A percentile compares a stretch with the other conserved stretches of the same genome.
phyloP scores from a whole-genome alignment of 2,888 invertebrate species.

The Lithophane leautieri region DNA sequence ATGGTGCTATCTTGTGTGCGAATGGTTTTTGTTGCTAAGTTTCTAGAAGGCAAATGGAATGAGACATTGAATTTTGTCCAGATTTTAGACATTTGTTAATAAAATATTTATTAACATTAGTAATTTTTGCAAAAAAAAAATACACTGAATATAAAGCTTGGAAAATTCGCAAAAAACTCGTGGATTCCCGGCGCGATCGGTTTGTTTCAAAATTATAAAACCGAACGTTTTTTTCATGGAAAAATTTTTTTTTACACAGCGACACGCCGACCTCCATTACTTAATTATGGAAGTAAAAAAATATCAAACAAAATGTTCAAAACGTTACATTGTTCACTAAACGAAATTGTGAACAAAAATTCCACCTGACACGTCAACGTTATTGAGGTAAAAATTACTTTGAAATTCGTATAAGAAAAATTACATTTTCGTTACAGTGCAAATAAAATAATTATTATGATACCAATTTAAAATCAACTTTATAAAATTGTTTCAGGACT shows the following conservation, averaged over 20 bases:
- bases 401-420: conserved; percentile 13
- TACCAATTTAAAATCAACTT: background rate
- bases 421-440: background rate
- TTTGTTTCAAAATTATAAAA: conserved; percentile 2
- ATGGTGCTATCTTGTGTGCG: conserved; percentile 12
- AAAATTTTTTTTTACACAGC: conserved; percentile 13
- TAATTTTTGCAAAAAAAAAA: background rate
- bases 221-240: background rate
- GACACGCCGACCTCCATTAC: conserved; percentile 27
- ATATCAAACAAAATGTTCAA: conserved; percentile 35
- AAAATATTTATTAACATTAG: no score
- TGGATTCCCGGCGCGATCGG: background rate
- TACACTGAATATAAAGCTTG: background rate
- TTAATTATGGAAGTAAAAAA: conserved; percentile 46
- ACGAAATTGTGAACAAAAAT: conserved; percentile 32
- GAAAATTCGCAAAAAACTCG: background rate
- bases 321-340: conserved; percentile 41
- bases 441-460: background rate
- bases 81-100: no score
- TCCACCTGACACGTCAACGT: conserved; percentile 25
- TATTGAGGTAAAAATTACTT: conserved; percentile 51
- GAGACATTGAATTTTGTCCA: background rate
- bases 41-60: background rate
- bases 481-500: background rate
- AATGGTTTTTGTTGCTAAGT: conserved; percentile 31